A percentile compares a stretch with the other conserved stretches of the same genome.
Evolutionary conservation across 2,797 vertebrate genomes (phyloP).

Genomic region (Microtus agrestis): DNA sequence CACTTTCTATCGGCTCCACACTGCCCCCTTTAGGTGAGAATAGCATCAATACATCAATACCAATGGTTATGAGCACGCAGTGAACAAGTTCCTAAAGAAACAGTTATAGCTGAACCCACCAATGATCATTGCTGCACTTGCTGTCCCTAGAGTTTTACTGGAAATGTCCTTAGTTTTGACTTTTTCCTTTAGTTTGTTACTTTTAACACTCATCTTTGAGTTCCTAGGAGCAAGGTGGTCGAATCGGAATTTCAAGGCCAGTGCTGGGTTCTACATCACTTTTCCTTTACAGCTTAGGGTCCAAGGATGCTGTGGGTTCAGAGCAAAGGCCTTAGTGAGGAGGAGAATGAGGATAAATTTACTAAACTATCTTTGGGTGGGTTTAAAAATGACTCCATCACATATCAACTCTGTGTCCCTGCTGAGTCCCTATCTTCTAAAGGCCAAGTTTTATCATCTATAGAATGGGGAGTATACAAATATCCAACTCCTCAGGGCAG

Average conservation of each 20-base stretch:
- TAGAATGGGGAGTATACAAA: background rate
- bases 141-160: background rate
- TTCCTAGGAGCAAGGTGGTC: background rate
- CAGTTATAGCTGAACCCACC: background rate
- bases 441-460: background rate
- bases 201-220: background rate
- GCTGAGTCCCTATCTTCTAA: background rate
- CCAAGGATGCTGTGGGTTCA: background rate
- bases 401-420: background rate
- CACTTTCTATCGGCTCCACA: background rate
- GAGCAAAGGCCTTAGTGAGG: background rate
- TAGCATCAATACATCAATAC: background rate
- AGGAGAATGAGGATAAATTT: background rate
- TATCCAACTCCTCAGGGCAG: background rate
- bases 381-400: background rate
- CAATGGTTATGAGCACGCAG: background rate
- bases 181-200: background rate
- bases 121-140: background rate
- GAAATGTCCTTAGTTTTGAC: background rate
- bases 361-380: background rate
- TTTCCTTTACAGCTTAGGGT: background rate
- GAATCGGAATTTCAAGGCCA: background rate
- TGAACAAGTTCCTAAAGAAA: background rate
- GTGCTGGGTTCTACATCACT: background rate
- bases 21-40: background rate